A percentile compares a stretch with the other conserved stretches of the same genome.
Evolutionary conservation across 1,140 invertebrate species (phyloP).

Genomic region (Littorina saxatilis): DNA sequence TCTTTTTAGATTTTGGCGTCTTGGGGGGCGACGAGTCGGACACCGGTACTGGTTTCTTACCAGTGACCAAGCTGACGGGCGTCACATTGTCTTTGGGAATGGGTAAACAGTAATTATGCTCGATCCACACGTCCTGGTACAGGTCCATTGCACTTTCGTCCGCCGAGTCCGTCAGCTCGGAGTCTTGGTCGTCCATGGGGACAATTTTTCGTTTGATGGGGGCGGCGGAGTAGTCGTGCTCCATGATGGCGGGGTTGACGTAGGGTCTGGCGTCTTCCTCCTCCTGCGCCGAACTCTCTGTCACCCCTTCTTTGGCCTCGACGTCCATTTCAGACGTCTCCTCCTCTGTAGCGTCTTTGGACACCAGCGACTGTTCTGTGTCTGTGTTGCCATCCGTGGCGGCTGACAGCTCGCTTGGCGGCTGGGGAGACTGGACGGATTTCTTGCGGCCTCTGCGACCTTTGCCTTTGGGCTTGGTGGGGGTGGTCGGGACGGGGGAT

Average conservation of each 20-base stretch:
- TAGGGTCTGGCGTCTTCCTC: constrained; percentile 51
- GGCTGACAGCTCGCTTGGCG: neutral
- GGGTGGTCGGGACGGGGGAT: neutral
- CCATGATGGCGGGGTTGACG: constrained; percentile 55
- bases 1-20: constrained; percentile 34
- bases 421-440: constrained; percentile 5
- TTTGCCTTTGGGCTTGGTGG: constrained; percentile 19
- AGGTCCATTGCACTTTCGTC: constrained; percentile 61
- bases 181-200: constrained; percentile 41
- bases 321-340: constrained; percentile 1
- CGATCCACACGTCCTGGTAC: constrained; percentile 64
- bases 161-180: constrained; percentile 62
- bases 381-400: neutral
- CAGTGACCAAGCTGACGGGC: neutral
- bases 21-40: neutral
- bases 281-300: neutral
- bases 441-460: neutral
- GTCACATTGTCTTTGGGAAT: constrained; percentile 33
- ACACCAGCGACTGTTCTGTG: neutral
- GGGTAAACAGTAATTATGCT: constrained; percentile 72
- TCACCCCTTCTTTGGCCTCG: neutral
- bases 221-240: constrained; percentile 69
- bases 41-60: neutral
- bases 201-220: constrained; percentile 34
- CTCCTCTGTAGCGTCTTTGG: neutral